These are phyloP conservation scores for Tricholauxania praeusta DNA, from an alignment of 2,888 invertebrate genomes.

Conservation along the genomic window DNA sequence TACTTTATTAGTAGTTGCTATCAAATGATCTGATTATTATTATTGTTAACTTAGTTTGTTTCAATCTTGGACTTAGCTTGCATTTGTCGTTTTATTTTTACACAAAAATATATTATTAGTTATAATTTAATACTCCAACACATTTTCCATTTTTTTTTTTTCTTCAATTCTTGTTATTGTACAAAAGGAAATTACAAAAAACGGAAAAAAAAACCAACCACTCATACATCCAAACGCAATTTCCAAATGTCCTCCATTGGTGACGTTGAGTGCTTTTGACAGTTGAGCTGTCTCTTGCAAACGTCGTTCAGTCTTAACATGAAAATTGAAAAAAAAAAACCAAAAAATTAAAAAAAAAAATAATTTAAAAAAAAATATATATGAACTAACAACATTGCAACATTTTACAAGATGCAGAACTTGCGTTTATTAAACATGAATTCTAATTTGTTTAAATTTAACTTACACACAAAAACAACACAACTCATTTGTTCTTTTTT, in stretches of 20 bases:
- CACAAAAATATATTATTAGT: neutral
- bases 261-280: conserved; percentile 22
- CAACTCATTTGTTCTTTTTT: conserved; percentile 59
- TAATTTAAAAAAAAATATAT: conserved; percentile 47
- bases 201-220: conserved; percentile 27
- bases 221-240: conserved; percentile 34
- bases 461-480: conserved; percentile 50
- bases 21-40: conserved; percentile 18
- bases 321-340: conserved; percentile 48
- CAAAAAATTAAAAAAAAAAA: conserved; percentile 48
- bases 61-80: conserved; percentile 12
- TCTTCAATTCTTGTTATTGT: too few species aligned
- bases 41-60: conserved; percentile 21
- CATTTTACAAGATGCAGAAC: conserved; percentile 35
- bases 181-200: conserved; percentile 11
- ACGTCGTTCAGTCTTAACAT: conserved; percentile 27
- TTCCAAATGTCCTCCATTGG: conserved; percentile 46
- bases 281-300: conserved; percentile 32
- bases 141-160: too few species aligned
- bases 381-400: conserved; percentile 40
- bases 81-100: conserved; percentile 26
- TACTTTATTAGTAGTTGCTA: conserved; percentile 24
- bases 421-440: conserved; percentile 47
- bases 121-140: neutral
- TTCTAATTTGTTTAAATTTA: conserved; percentile 45